Base-by-base conservation (phyloP, 1,140 invertebrate species). In the Phocides pigmalion region DNA sequence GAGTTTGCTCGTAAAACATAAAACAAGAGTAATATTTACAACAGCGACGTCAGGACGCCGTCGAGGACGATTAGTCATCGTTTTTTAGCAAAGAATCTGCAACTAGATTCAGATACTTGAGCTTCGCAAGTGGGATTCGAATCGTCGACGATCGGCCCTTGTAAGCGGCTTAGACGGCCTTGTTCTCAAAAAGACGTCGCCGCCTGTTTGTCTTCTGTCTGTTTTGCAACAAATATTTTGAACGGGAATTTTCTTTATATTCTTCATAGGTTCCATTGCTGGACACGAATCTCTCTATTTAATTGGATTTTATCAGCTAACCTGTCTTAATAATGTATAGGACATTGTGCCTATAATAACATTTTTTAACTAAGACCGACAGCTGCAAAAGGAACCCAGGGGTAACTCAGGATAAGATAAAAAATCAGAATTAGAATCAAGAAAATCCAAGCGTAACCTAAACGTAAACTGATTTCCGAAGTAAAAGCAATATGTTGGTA, bases 71-170 rank as follows among this genome's bases (percentile, higher is more conserved):
- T 17, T n/a, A n/a, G n/a, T 49, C 12, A 22, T 58, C 54, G 39
- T 58, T 58, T 58, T 58, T 58, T 11, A 46, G 39, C 16, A 58
- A 56, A 56, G 41, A 16, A 44, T 44, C 14, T 0, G 41, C 39
- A 58, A 58, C 54, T 53, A 53, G 50, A 58, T 58, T 32, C 54
- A 46, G 14, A 16, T 14, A 58, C 54, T 46, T 32, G 20, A 58
- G 54, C 20, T 44, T 58, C 20, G 4, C 35, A 46, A 58, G 54
- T 17, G 54, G 41, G 54, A 44, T 58, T 58, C 11, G 41, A 46
- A 58, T 32, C 41, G 54, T 58, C 41, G 17, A 19, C 50, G 41
- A 58, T 54, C 51, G 37, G 14, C 28, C 50, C 39, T 58, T 46
- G 22, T 58, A 46, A 46, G 54, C 54, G 54, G 22, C 54, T 58